A percentile compares a stretch with the other conserved stretches of the same genome.
Conservation (phyloP, 2,113 vertebrate species). For the Sporophila hypoxantha region DNA sequence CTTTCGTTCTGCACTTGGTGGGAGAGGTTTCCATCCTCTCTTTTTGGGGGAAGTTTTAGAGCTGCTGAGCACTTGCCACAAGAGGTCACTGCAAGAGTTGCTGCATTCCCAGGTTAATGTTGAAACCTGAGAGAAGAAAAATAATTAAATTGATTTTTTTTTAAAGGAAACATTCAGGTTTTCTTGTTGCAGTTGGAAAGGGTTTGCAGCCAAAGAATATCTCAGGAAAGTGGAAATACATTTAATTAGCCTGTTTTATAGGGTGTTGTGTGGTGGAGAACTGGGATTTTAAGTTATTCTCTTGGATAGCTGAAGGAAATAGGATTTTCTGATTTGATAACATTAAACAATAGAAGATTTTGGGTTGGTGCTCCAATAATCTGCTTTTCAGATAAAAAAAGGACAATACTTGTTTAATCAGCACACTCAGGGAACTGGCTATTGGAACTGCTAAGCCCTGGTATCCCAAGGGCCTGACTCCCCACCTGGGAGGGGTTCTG, state of each 20-base stretch:
- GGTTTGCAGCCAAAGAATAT: background rate
- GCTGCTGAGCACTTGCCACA: slow-evolving; percentile 53
- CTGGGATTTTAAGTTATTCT: background rate
- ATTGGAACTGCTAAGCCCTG: background rate
- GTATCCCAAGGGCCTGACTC: background rate
- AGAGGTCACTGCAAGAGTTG: slow-evolving; percentile 69
- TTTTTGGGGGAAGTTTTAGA: background rate
- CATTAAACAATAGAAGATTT: background rate
- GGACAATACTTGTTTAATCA: background rate
- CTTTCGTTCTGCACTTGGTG: background rate
- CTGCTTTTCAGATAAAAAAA: background rate
- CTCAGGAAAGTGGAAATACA: slow-evolving; percentile 4
- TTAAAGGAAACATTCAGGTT: background rate
- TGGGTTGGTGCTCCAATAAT: background rate
- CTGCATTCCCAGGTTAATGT: background rate
- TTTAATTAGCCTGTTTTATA: slow-evolving; percentile 2
- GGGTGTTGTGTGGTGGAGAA: background rate
- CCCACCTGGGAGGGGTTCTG: background rate
- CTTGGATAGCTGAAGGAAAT: background rate
- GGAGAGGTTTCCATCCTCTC: background rate
- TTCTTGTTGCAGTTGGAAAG: background rate
- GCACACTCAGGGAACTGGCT: background rate
- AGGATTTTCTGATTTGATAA: background rate
- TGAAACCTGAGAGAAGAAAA: background rate
- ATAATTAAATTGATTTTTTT: background rate